Base-by-base conservation (phyloP, 2,113 vertebrate genomes). In the Poicephalus gulielmi region DNA sequence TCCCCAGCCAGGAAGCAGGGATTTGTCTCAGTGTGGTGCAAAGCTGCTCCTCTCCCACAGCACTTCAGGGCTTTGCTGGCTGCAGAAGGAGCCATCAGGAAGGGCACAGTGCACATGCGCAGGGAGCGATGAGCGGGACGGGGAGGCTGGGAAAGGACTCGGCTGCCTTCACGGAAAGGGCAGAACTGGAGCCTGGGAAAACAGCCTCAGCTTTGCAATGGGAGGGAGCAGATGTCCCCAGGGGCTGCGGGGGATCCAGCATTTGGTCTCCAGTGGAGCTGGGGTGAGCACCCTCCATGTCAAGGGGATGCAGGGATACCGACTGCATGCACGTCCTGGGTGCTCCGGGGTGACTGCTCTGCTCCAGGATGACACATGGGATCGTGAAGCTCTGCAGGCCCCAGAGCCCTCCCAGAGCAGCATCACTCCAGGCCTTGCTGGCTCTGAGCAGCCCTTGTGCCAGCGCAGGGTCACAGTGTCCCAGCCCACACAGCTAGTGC, bases 151-250 rank as follows among this genome's bases (percentile, higher is more conserved):
- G 88, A 92, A 81, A 83, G 73, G 83, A 22, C 73, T 92, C 1
- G 2, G 46, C 79, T 30, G 11, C 2, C 1, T 37, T 86, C 17
- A 0, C 27, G 13, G 44, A 86, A 96, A 95, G 82, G 88, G 75
- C 78, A 95, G 84, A 92, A 24, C 1, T 2, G 7, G 91, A 85
- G 91, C 90, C 93, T 97, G 95, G 90, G 96, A 95, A 96, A 87
- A 46, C 28, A 82, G 83, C 50, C 79, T 86, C 0, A 0, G 55
- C 33, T 62, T 59, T 59, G 33, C 20, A 20, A 59, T 2, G 62
- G 47, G 77, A 91, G 49, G 59, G 81, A 94, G 87, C 11, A 2
- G 23, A 20, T 1, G 2, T 73, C 87, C 41, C 93, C 62, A 33
- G 67, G 78, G 92, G 12, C 41, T n/a, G 52, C 1, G 0, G 33